Conservation (phyloP, 1,140 invertebrate species). For the Drosophila aff. region DNA sequence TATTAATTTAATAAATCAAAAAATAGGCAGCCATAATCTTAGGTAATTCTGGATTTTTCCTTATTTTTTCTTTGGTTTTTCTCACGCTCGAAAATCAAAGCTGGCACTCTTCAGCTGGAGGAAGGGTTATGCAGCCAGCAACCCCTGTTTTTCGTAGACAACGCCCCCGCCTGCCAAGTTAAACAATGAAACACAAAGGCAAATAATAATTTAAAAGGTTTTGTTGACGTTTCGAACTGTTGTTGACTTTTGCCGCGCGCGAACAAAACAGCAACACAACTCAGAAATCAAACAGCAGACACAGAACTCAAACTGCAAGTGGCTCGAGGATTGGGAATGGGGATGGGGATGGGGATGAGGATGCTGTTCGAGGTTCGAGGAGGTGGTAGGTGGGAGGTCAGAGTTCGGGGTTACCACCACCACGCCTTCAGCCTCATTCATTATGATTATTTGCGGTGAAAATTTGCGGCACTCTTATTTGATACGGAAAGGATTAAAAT, state of each 20-base stretch:
- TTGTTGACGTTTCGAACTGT: conserved; percentile 84
- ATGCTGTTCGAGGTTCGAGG: conserved; percentile 13
- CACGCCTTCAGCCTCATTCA: conserved; percentile 53
- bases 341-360: neutral
- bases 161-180: conserved; percentile 58
- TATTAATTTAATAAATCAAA: neutral
- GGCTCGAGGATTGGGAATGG: conserved; percentile 36
- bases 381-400: conserved; percentile 17
- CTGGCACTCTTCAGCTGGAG: conserved; percentile 13
- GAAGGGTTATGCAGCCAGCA: conserved; percentile 41
- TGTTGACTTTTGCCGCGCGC: conserved; percentile 82
- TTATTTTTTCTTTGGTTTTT: conserved; percentile 15
- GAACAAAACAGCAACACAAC: conserved; percentile 77
- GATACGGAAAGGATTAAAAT: conserved; percentile 84
- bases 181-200: conserved; percentile 81
- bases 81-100: conserved; percentile 48
- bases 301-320: conserved; percentile 73
- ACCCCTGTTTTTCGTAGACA: conserved; percentile 8
- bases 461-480: conserved; percentile 76
- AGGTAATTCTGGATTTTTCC: neutral
- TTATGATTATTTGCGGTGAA: conserved; percentile 84
- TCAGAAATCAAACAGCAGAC: conserved; percentile 58
- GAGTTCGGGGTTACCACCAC: conserved; percentile 10
- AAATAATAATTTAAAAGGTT: conserved; percentile 85
- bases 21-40: neutral